Evolutionary conservation across 2,888 invertebrate species (phyloP).

Genomic region (Dolichopus griseipennis): DNA sequence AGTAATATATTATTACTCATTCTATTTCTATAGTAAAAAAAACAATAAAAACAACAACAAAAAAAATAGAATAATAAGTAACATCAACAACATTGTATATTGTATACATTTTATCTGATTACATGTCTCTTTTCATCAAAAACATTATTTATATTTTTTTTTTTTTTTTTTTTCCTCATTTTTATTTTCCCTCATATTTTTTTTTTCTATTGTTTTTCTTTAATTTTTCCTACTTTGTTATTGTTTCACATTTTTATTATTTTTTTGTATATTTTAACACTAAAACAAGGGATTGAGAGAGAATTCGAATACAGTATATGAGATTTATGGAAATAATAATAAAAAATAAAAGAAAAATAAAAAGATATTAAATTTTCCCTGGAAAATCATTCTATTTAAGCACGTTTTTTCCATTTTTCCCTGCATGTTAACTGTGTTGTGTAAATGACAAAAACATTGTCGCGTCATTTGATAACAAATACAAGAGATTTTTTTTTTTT

Average conservation of each 20-base stretch:
- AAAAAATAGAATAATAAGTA: neutral
- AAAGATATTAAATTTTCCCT: no score
- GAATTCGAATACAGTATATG: no score
- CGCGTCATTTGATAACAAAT: conserved; percentile 2
- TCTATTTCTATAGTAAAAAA: no score
- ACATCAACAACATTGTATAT: neutral
- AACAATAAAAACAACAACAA: no score
- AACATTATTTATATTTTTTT: neutral
- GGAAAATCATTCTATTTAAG: no score
- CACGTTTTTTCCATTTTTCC: neutral
- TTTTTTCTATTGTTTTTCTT: no score
- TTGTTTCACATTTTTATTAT: neutral
- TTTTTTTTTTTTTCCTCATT: neutral
- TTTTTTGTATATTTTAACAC: neutral
- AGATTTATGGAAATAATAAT: neutral
- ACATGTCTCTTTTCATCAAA: conserved; percentile 4
- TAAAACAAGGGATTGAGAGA: neutral
- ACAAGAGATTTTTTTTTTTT: neutral
- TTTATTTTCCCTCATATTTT: neutral
- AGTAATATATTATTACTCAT: no score
- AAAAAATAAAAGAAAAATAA: no score
- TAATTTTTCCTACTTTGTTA: no score
- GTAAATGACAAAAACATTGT: neutral
- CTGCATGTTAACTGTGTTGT: neutral
- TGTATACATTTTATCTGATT: neutral